Conservation (phyloP, 2,113 vertebrate genomes). For the Tinamus guttatus region DNA sequence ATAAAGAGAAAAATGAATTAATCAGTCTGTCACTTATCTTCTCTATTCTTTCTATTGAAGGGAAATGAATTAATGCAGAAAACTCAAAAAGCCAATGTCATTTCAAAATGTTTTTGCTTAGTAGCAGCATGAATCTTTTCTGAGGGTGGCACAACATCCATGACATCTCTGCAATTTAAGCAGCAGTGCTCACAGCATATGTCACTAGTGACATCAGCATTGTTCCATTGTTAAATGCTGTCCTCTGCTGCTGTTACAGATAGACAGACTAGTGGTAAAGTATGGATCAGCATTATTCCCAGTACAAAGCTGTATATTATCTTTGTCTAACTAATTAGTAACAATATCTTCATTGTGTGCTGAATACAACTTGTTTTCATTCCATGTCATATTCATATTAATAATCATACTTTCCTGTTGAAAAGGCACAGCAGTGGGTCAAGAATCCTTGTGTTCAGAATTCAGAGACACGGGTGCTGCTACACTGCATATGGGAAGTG, state of each 20-base stretch:
- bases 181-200: background rate
- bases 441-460: background rate
- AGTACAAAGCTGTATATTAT: background rate
- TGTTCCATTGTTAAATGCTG: background rate
- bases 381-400: background rate
- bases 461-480: background rate
- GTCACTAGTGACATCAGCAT: background rate
- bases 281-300: background rate
- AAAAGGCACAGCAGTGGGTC: background rate
- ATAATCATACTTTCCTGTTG: background rate
- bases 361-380: background rate
- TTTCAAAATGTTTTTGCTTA: background rate
- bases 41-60: background rate
- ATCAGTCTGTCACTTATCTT: background rate
- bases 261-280: background rate
- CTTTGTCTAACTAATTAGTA: background rate
- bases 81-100: background rate
- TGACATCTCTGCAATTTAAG: background rate
- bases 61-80: background rate
- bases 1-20: background rate
- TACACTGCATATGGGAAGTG: background rate
- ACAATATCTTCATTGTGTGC: background rate
- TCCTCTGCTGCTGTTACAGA: background rate
- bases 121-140: background rate
- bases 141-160: background rate